Base-by-base conservation (phyloP, 64 coral and sea anemone species). In the Montipora foliosa region DNA sequence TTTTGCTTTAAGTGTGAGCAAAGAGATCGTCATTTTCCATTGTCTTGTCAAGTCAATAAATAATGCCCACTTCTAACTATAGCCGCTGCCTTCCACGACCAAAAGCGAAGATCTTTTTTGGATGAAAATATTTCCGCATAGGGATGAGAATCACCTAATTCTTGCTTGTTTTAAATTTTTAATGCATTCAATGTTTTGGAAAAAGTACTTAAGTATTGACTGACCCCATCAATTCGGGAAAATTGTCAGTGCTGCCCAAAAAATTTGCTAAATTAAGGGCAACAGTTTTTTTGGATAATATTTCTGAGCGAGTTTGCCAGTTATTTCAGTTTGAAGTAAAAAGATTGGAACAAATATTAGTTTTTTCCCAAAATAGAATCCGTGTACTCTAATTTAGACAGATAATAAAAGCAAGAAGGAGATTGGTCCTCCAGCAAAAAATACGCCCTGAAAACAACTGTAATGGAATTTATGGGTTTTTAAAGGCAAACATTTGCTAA, bases 111-210 rank as follows among this genome's bases (percentile, higher is more conserved):
- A 17, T 44, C 67, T 86, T 71, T 66, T 48, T 86, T 8, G 3
- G 64, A 72, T 71, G 47, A 61, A 78, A 86, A 86, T 86, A 86
- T 71, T 70, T 71, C 61, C 61, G 61, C 14, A 14, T n/a, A 71
- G n/a, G 37, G 44, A 20, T 71, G 68, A 70, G 46, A 86, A 71
- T 19, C 61, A 49, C 71, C 82, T 71, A 86, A 86, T 52, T 86
- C 82, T 44, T 86, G 82, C 47, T 70, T 86, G 44, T 49, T 17
- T 86, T 86, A 71, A 86, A 86, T 86, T 86, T 86, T 86, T 86
- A 86, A 86, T 86, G 82, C 45, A 17, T 84, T 84, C 25, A 69
- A 84, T 84, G 81, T 84, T 86, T 86, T 86, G 46, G n/a, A 72
- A 86, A 51, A 72, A 86, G 45, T 86, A 64, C 82, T 86, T 86